Percentiles rank a stretch among this genome's conserved stretches.
Evolutionary conservation across 2,888 invertebrate genomes (phyloP).

Genomic region (Drosophila limbata): DNA sequence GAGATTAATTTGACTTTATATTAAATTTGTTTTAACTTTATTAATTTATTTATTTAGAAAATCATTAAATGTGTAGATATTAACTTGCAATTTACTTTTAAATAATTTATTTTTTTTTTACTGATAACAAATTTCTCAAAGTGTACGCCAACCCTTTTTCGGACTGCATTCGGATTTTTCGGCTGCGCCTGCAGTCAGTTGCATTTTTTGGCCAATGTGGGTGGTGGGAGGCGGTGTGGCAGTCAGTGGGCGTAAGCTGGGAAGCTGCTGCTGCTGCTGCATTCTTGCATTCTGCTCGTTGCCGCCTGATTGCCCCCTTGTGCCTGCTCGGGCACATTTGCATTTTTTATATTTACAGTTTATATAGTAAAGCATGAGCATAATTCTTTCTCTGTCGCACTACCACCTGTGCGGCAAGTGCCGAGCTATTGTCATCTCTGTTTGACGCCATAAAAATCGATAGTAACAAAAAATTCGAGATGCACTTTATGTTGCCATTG

Average conservation of each 20-base stretch:
- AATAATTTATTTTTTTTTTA: not conserved
- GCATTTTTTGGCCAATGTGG: constrained; percentile 46
- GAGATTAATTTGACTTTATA: too few relatives aligned
- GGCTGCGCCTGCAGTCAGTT: constrained; percentile 51
- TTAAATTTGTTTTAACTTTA: too few relatives aligned
- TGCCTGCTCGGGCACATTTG: constrained; percentile 57
- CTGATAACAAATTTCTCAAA: constrained; percentile 1
- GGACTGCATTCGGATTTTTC: constrained; percentile 32
- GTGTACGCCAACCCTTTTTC: constrained; percentile 34
- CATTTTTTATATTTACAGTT: constrained; percentile 75
- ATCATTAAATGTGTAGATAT: too few relatives aligned
- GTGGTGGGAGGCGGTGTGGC: constrained; percentile 8
- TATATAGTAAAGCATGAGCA: constrained; percentile 37
- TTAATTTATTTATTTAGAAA: too few relatives aligned
- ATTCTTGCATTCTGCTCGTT: constrained; percentile 43
- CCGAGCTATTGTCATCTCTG: constrained; percentile 23
- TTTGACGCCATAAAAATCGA: constrained; percentile 61
- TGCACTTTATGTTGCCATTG: constrained; percentile 66
- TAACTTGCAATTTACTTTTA: too few relatives aligned
- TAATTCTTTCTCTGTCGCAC: constrained; percentile 6
- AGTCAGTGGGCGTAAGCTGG: constrained; percentile 3
- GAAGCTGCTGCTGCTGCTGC: constrained; percentile 32
- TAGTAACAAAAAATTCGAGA: constrained; percentile 65
- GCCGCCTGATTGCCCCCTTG: constrained; percentile 39
- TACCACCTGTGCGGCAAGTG: constrained; percentile 26